Evolutionary conservation across 2,888 invertebrate genomes (phyloP), one percentile per base, ranked within the genome.

Genomic region (Biston betularia): DNA sequence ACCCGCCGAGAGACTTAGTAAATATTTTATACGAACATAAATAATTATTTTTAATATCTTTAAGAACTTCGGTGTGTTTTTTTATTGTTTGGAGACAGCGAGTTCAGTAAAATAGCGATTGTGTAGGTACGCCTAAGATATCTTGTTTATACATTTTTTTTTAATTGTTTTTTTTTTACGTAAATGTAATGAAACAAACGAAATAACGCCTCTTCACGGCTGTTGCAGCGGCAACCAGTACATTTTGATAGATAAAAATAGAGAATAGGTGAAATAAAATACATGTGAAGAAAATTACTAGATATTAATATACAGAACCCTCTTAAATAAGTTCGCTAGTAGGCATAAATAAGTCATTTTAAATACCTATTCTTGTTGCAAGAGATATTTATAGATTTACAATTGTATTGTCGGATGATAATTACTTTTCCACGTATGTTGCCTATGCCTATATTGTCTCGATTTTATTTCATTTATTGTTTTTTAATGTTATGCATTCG

Each of bases 341-440:
- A 42, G 54, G 54, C 33, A 55, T 44, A 33, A 55, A 38, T 10
- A 10, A 14, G 38, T 38, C 6, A 53, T 35, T 50, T n/a, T 38
- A 38, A 15, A 53, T 53, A 15, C 52, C 52, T 53, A 53, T 35
- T 50, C 40, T 42, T 33, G 42, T 42, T 33, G 8, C 40, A 34
- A 45, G 14, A 14, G 34, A 35, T 56, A 56, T 46, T 56, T 35
- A 34, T 34, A 56, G 56, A 56, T 45, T 45, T 56, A 45, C 56
- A 56, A 46, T 56, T 12, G 9, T 15, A 14, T 2, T 9, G 44
- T 9, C 33, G 34, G 24, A 46, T 56, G 40, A 46, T 56, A 45
- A 34, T 56, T 45, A 46, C 45, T 56, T 45, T 14, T 34, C n/a
- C 34, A 45, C 54, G 24, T 42, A 40, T n/a, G 50, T 24, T 24